Evolutionary conservation across 1,140 invertebrate species (phyloP).

Genomic region (Eueides isabella): DNA sequence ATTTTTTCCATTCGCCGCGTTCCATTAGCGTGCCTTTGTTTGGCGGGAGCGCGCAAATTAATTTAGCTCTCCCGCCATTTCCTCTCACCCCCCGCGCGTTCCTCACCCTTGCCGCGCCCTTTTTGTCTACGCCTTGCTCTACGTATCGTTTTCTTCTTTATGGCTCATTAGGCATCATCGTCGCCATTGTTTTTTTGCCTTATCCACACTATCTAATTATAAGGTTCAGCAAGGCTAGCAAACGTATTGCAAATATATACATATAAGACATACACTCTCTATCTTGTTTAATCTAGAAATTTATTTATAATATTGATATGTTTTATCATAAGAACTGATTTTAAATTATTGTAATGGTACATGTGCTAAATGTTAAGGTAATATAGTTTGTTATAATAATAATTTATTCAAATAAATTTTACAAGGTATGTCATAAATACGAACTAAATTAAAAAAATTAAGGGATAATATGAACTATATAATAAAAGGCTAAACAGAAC

Average conservation of each 20-base stretch:
- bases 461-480: too few relatives aligned
- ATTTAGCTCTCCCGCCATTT: conserved; percentile 82
- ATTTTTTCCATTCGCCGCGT: conserved; percentile 82
- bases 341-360: too few relatives aligned
- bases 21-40: conserved; percentile 82
- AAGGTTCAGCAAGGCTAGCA: conserved; percentile 49
- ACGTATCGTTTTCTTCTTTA: conserved; percentile 82
- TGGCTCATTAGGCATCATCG: conserved; percentile 81
- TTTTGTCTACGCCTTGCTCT: conserved; percentile 81
- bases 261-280: not conserved
- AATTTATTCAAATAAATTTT: too few relatives aligned
- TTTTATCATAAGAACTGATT: not conserved
- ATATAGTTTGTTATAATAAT: too few relatives aligned
- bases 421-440: too few relatives aligned
- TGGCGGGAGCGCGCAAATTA: conserved; percentile 82
- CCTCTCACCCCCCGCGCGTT: conserved; percentile 61
- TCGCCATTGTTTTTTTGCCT: conserved; percentile 79
- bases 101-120: conserved; percentile 66
- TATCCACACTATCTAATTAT: conserved; percentile 73
- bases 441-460: too few relatives aligned
- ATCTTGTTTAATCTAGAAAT: not conserved
- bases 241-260: conserved; percentile 13
- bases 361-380: too few relatives aligned
- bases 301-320: not conserved
- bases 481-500: too few relatives aligned